Evolutionary conservation across 2,113 vertebrate genomes (phyloP).

Genomic region (Lamprotornis superbus): DNA sequence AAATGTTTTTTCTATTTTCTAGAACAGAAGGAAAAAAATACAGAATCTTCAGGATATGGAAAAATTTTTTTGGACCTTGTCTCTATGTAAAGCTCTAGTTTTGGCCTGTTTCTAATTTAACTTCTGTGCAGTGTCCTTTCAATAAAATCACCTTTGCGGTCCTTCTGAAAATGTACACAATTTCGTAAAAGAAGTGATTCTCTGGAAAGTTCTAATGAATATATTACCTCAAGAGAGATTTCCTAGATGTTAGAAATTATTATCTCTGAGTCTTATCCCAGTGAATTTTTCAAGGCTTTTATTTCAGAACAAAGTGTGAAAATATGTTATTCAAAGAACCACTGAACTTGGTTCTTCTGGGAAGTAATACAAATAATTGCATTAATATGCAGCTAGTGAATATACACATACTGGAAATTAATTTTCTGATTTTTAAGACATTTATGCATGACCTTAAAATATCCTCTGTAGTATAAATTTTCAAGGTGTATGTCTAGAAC

Average conservation of each 20-base stretch:
- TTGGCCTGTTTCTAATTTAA: not conserved
- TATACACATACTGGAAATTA: not conserved
- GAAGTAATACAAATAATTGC: not conserved
- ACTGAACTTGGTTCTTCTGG: not conserved
- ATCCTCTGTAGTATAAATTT: not conserved
- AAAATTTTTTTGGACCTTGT: accelerated
- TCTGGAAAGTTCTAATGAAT: not conserved
- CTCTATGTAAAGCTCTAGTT: not conserved
- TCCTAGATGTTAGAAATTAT: not conserved
- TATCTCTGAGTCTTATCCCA: not conserved
- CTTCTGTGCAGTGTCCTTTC: not conserved
- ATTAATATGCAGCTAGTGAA: not conserved
- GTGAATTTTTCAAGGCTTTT: not conserved
- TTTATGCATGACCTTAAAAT: not conserved
- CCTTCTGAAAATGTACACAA: not conserved
- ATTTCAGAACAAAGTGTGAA: not conserved
- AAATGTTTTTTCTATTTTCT: not conserved
- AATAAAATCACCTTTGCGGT: not conserved
- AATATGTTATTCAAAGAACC: not conserved
- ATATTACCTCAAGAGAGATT: not conserved
- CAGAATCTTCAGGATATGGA: accelerated
- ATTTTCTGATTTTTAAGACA: not conserved
- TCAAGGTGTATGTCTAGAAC: not conserved
- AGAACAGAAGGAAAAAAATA: not conserved
- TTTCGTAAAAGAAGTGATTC: not conserved